phyloP scores from a whole-genome alignment of 2,797 vertebrate species.

The Margarornis squamiger region DNA sequence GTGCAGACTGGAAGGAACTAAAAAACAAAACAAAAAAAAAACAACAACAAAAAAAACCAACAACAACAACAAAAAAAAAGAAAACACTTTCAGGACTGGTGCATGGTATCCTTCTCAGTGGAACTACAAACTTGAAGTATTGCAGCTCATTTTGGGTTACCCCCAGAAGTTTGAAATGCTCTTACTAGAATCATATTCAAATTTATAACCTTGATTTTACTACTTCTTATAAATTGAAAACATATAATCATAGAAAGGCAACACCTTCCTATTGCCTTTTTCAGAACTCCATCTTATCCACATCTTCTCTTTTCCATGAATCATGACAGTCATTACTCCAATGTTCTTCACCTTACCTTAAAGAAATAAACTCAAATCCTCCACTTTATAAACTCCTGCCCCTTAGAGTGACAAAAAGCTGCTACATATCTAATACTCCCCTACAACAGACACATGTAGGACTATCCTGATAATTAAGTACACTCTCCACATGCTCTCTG shows the following conservation, averaged over 20 bases:
- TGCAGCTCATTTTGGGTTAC: not conserved
- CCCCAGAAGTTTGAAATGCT: not conserved
- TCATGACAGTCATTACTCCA: not conserved
- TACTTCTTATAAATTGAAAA: not conserved
- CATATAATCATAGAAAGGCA: not conserved
- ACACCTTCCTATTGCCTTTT: not conserved
- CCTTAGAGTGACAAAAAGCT: not conserved
- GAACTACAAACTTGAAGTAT: not conserved
- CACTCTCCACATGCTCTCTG: too few relatives aligned
- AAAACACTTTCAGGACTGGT: not conserved
- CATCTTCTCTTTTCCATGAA: not conserved
- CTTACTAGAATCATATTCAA: not conserved
- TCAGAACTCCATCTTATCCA: not conserved
- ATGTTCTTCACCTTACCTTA: not conserved
- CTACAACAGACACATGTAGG: rapidly evolving
- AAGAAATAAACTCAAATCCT: not conserved
- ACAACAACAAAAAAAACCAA: too few relatives aligned
- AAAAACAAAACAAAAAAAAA: not conserved
- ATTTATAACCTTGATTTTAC: not conserved
- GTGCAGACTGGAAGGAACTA: not conserved
- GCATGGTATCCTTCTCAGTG: not conserved
- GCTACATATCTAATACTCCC: not conserved
- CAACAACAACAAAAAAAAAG: too few relatives aligned
- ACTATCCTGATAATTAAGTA: not conserved
- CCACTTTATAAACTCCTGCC: not conserved